Conservation (phyloP, 2,888 invertebrate genomes). For the Antheraea yamamai region DNA sequence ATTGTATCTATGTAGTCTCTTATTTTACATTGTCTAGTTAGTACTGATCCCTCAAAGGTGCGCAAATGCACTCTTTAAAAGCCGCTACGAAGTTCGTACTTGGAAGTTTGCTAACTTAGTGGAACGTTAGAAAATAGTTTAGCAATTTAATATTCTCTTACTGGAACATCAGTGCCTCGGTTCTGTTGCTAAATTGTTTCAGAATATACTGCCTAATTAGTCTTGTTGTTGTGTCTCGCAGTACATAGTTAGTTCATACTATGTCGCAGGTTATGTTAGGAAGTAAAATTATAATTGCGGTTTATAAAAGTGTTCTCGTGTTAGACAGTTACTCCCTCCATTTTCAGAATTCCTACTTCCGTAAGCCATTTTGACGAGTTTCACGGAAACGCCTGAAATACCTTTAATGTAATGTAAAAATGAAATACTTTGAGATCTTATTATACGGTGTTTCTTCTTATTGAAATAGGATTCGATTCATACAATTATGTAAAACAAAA, state of each 20-base stretch:
- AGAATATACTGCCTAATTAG: not conserved
- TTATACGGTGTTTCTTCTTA: not conserved
- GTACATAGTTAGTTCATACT: not conserved
- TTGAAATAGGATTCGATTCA: not conserved
- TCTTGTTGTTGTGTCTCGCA: not conserved
- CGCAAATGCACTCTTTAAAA: not conserved
- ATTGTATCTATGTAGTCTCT: too few species aligned
- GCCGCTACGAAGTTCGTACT: conserved; percentile 8
- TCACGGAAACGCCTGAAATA: not conserved
- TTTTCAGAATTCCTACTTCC: not conserved
- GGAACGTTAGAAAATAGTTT: conserved; percentile 8
- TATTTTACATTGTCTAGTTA: too few species aligned
- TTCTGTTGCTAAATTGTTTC: conserved; percentile 4
- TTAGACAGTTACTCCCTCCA: not conserved
- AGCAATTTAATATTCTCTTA: not conserved
- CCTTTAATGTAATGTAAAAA: not conserved
- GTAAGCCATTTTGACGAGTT: not conserved
- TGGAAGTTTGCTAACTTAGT: not conserved
- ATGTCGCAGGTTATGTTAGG: not conserved
- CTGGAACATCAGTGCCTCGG: not conserved
- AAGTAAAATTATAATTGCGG: conserved; percentile 2
- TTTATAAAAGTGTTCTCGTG: conserved; percentile 7
- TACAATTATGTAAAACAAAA: not conserved
- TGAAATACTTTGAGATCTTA: not conserved
- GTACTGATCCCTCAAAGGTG: too few species aligned